Percentiles rank a stretch among this genome's conserved stretches.
phyloP scores from a whole-genome alignment of 2,797 vertebrate species.

The Gephyroberyx darwinii region DNA sequence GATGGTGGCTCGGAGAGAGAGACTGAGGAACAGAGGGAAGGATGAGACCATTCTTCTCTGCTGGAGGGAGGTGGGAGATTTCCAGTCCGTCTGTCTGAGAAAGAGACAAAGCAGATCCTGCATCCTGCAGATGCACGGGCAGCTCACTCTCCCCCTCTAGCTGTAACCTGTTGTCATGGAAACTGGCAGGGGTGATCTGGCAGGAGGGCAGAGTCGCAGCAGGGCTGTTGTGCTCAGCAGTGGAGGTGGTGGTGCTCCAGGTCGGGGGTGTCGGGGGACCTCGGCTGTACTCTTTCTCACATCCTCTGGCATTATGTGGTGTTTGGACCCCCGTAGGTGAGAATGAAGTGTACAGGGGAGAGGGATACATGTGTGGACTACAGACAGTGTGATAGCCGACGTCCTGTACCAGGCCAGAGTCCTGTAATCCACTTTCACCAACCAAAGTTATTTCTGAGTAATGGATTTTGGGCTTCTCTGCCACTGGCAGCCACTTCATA shows the following conservation, averaged over 20 bases:
- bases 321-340: not conserved
- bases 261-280: not conserved
- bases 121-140: not conserved
- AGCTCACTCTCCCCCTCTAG: conserved; percentile 35
- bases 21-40: not conserved
- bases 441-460: conserved; percentile 39
- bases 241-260: not conserved
- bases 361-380: not conserved
- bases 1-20: conserved; percentile 2
- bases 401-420: not conserved
- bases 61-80: not conserved
- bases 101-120: not conserved
- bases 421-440: not conserved
- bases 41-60: not conserved
- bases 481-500: not conserved
- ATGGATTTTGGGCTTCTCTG: conserved; percentile 18
- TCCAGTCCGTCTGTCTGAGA: not conserved
- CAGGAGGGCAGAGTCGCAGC: conserved; percentile 1
- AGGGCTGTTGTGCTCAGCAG: not conserved
- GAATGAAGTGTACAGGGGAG: not conserved
- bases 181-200: not conserved
- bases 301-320: not conserved
- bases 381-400: not conserved
- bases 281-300: not conserved
- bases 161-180: not conserved